Base-by-base conservation (phyloP, 1,140 invertebrate species). In the Drosophila melanogaster region DNA sequence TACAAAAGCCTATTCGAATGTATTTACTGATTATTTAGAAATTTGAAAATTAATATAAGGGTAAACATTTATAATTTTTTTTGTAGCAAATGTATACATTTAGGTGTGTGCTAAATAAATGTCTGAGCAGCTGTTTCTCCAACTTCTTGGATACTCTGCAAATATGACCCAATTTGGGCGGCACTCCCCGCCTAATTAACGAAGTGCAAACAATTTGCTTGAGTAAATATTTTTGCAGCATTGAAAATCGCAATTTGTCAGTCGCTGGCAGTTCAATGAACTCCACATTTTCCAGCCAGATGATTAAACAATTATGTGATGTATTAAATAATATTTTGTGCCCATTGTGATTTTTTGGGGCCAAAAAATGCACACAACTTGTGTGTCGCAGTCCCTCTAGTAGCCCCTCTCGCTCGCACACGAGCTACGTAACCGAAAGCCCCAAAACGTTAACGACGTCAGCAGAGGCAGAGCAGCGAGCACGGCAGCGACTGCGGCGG, bases 241-340 rank as follows among this genome's bases (percentile, higher is more conserved):
- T 17, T 26, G 17, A 24, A 37, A 54, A 24, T 30, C 30, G 30
- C 30, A 30, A 30, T 3, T 24, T 37, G 19, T 24, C 51, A 54
- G 38, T 37, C 12, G 33, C 12, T n/a, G 8, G 8, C 15, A 37
- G 50, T 55, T 67, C 62, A 24, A 69, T 55, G 40, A 47, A 70
- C 66, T 37, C 49, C 30, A 49, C n/a, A 43, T n/a, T 10, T 41
- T 41, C 44, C n/a, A 26, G 1, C 11, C 43, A 56, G 64, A 70
- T 70, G 50, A 70, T 70, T 70, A 70, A 70, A 70, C 71, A 81
- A 86, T 30, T 30, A 30, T 30, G 8, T 30, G 30, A 79, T 72
- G 59, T 86, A 81, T 86, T 86, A 86, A 86, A 86, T 86, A 86
- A 86, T 86, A 83, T 61, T 65, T 49, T 75, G 56, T 67, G 41